These are phyloP conservation scores for Lepidocyrtoides sp. DNA, from an alignment of 2,888 invertebrate genomes.

Conservation along the genomic window DNA sequence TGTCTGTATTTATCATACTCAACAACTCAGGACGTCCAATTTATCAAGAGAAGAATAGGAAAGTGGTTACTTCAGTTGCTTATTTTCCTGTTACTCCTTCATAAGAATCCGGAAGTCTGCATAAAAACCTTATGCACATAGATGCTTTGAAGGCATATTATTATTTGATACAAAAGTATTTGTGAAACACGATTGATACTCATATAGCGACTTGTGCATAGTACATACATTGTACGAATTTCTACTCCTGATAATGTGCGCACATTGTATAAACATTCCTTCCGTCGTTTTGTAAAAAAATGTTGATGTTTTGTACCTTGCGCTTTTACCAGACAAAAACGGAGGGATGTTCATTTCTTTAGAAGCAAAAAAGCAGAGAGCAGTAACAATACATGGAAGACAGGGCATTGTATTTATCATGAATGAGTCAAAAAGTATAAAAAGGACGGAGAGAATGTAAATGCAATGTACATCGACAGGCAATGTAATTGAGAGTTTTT, in stretches of 20 bases:
- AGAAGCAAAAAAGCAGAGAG: conserved; percentile 28
- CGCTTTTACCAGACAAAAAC: conserved; percentile 26
- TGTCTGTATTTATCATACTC: conserved; percentile 14
- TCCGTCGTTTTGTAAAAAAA: conserved; percentile 21
- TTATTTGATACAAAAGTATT: too few species aligned
- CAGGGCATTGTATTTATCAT: conserved; percentile 36
- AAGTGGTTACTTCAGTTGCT: conserved; percentile 49
- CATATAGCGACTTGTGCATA: neutral
- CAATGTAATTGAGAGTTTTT: conserved; percentile 49
- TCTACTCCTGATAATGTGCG: neutral
- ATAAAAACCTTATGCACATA: too few species aligned
- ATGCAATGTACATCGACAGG: conserved; percentile 52
- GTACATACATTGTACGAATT: neutral
- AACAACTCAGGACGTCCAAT: conserved; percentile 31
- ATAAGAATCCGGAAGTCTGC: conserved; percentile 56
- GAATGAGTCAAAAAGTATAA: conserved; percentile 44
- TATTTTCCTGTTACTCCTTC: conserved; percentile 49
- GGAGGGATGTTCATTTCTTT: conserved; percentile 26
- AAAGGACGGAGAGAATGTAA: conserved; percentile 28
- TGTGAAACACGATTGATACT: neutral
- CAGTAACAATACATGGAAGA: conserved; percentile 30
- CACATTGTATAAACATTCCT: conserved; percentile 11
- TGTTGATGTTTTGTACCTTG: conserved; percentile 32
- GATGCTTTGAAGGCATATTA: neutral
- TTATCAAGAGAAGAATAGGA: conserved; percentile 67